phyloP scores from a whole-genome alignment of 2,888 invertebrate genomes.

The Amphipoea lucens region DNA sequence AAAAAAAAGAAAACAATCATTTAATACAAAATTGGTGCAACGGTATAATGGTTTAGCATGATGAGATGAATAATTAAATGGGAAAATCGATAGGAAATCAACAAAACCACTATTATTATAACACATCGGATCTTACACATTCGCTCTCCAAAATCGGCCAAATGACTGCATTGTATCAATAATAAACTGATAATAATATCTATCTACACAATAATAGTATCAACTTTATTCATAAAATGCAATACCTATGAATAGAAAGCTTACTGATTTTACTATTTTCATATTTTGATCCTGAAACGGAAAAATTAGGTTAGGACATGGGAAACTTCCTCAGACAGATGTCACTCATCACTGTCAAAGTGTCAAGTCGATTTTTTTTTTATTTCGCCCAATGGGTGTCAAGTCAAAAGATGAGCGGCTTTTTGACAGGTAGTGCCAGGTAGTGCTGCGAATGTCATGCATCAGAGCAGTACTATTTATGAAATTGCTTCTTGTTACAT shows the following conservation, averaged over 20 bases:
- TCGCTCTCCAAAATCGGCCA: slow-evolving; percentile 82
- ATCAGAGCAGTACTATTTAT: too few relatives aligned
- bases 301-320: not conserved
- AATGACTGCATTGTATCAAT: slow-evolving; percentile 67
- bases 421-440: too few relatives aligned
- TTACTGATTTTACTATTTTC: too few relatives aligned
- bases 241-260: not conserved
- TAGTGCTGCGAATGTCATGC: too few relatives aligned
- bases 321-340: not conserved
- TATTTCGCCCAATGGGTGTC: too few relatives aligned
- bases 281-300: slow-evolving; percentile 1
- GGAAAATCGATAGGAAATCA: slow-evolving; percentile 14
- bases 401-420: too few relatives aligned
- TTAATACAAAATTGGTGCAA: slow-evolving; percentile 39
- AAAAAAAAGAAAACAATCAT: slow-evolving; percentile 23
- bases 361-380: too few relatives aligned
- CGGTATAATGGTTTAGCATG: slow-evolving; percentile 37
- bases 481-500: too few relatives aligned
- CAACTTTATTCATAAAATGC: slow-evolving; percentile 5
- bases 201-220: not conserved
- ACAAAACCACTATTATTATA: slow-evolving; percentile 1
- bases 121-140: slow-evolving; percentile 77
- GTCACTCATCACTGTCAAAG: too few relatives aligned
- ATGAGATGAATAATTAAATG: slow-evolving; percentile 41
- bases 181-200: not conserved